Evolutionary conservation across 1,140 invertebrate species (phyloP), one percentile per base, ranked within the genome.

Genomic region (Brachionus angularis): DNA sequence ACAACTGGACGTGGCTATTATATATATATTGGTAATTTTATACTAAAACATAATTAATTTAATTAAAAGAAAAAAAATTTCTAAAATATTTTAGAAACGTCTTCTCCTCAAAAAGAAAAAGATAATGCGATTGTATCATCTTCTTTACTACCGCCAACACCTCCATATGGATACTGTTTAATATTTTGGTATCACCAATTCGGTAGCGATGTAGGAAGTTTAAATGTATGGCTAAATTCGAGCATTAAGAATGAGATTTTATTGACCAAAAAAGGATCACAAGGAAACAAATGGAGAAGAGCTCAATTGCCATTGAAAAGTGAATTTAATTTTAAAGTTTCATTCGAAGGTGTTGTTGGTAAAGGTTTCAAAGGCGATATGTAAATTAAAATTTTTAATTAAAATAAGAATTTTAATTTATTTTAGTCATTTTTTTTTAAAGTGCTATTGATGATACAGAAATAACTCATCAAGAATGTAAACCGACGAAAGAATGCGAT

Each of bases 201-300:
- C 18, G 64, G 64, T 33, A 36, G 64, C n/a, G 53, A 58, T 39
- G 53, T 58, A 12, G 53, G 53, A n/a, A 34, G 23, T 12, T 18
- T 58, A 10, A 58, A 58, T 58, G 36, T 58, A n/a, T 58, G 53
- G 53, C 18, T 58, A 7, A 58, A 58, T 39, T 58, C 53, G 39
- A 58, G 33, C 5, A 21, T 23, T n/a, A 39, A 36, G 7, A 58
- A 39, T 39, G 62, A 67, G 33, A 12, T 50, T 1, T 67, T 79
- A 12, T 79, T 78, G 78, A 76, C 77, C 12, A 58, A 74, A 23
- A 76, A 75, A 14, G 73, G 72, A 31, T 75, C 75, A 16, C 77
- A 79, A 61, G 78, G 77, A 29, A 79, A 80, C 73, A 55, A 76
- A 1, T 80, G 79, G 79, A 74, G 73, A 33, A 36, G 75, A 44